Conservation (phyloP, 1,140 invertebrate genomes). For the Parapsyche elsis region DNA sequence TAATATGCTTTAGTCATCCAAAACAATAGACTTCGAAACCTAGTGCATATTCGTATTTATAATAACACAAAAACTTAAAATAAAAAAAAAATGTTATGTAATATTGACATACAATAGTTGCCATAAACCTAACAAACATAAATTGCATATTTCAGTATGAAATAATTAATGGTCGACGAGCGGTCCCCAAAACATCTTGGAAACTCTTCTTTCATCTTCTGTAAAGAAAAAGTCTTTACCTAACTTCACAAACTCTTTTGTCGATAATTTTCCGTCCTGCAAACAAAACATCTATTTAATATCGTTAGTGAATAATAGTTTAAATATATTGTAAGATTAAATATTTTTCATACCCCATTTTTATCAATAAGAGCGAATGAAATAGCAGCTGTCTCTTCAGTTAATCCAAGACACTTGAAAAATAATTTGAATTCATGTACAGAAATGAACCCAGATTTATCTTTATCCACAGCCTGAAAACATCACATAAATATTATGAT, state of each 20-base stretch:
- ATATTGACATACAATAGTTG: not conserved
- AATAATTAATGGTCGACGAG: conserved; percentile 66
- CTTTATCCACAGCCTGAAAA: conserved; percentile 82
- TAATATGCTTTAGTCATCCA: not conserved
- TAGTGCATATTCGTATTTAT: not conserved
- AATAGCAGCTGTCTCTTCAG: conserved; percentile 77
- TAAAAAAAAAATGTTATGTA: not conserved
- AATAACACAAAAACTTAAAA: not conserved
- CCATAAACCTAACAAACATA: not conserved
- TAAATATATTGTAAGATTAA: too few relatives aligned
- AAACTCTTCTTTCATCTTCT: conserved; percentile 79
- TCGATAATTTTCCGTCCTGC: conserved; percentile 77
- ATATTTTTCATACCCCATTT: conserved; percentile 67
- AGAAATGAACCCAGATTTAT: conserved; percentile 80
- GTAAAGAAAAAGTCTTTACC: conserved; percentile 83
- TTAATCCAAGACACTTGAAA: conserved; percentile 80
- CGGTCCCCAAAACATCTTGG: conserved; percentile 88
- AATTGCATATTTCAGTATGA: conserved; percentile 63
- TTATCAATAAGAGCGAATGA: conserved; percentile 82
- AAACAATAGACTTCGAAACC: not conserved
- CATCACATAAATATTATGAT: conserved; percentile 15
- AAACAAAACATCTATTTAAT: conserved; percentile 45
- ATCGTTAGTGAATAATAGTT: not conserved
- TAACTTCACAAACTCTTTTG: conserved; percentile 81
- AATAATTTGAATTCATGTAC: conserved; percentile 85